A percentile compares a stretch with the other conserved stretches of the same genome.
phyloP scores from a whole-genome alignment of 1,140 invertebrate genomes.

The Physella acuta region DNA sequence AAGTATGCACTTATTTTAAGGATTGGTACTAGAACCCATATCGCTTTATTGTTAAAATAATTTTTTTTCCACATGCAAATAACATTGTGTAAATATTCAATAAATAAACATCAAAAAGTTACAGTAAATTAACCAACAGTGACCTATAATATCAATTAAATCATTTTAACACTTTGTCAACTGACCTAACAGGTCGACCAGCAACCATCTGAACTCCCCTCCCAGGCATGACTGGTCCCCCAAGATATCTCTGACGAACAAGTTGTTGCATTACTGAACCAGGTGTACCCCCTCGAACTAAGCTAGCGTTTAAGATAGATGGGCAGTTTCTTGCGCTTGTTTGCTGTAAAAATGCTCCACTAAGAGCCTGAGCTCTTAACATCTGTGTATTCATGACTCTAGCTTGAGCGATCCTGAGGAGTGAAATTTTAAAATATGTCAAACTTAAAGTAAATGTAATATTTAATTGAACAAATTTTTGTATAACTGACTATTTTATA shows the following conservation, averaged over 20 bases:
- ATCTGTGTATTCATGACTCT: not conserved
- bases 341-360: not conserved
- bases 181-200: constrained; percentile 17
- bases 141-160: not conserved
- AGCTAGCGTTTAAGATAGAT: not conserved
- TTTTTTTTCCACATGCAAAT: too few species aligned
- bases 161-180: not conserved
- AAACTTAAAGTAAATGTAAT: too few species aligned
- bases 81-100: too few species aligned
- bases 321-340: not conserved
- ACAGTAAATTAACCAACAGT: too few species aligned
- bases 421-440: too few species aligned
- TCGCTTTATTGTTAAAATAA: too few species aligned
- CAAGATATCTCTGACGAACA: constrained; percentile 20
- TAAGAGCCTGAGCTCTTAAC: not conserved
- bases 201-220: constrained; percentile 17
- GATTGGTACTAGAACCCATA: too few species aligned
- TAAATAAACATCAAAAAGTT: too few species aligned
- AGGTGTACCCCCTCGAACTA: constrained; percentile 2
- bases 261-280: constrained; percentile 15
- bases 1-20: too few species aligned
- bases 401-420: constrained; percentile 11
- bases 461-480: too few species aligned
- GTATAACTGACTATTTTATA: too few species aligned
- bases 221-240: constrained; percentile 16